Conservation (phyloP, 2,888 invertebrate species). For the Lordiphosa fenestrarum region DNA sequence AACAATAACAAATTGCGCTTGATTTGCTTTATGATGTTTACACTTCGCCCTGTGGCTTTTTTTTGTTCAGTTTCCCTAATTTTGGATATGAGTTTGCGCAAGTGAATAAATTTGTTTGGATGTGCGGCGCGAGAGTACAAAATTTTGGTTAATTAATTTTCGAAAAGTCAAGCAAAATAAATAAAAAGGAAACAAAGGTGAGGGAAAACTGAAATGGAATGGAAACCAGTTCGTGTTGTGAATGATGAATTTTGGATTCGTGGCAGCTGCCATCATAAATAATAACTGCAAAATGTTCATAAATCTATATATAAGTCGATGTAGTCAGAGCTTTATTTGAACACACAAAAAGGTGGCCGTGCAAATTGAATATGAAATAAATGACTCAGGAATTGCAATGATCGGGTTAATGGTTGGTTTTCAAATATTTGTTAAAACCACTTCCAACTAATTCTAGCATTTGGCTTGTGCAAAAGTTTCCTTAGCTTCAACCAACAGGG, state of each 20-base stretch:
- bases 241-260: conserved; percentile 21
- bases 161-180: conserved; percentile 54
- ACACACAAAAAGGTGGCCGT: background rate
- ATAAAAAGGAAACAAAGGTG: conserved; percentile 34
- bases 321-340: background rate
- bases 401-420: no score
- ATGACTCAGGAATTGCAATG: conserved; percentile 3
- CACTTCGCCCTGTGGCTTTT: conserved; percentile 37
- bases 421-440: no score
- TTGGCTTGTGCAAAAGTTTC: no score
- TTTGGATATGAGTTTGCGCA: conserved; percentile 4
- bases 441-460: no score
- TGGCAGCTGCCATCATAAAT: conserved; percentile 17
- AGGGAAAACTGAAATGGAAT: conserved; percentile 1
- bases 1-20: conserved; percentile 74
- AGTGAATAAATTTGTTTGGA: conserved; percentile 4
- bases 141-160: no score
- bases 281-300: conserved; percentile 10
- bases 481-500: no score
- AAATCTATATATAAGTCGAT: conserved; percentile 5
- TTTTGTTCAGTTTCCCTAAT: background rate
- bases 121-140: conserved; percentile 1
- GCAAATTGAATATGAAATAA: conserved; percentile 1
- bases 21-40: conserved; percentile 72
- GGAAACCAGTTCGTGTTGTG: conserved; percentile 4